Evolutionary conservation across 2,797 vertebrate genomes (phyloP).

Genomic region (Melanotaenia parkinsoni): DNA sequence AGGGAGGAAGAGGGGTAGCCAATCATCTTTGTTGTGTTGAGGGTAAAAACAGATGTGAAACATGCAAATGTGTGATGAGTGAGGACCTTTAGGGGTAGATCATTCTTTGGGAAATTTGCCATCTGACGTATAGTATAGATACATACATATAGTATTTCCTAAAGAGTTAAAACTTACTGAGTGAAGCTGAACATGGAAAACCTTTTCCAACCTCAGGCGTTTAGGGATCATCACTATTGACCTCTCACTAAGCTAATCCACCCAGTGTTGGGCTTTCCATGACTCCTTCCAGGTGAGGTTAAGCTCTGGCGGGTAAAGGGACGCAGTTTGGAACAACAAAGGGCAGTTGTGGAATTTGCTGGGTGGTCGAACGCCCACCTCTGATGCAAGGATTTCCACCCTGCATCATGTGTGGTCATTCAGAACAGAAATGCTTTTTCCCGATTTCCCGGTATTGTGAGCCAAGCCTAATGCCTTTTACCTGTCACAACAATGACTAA

Average conservation of each 20-base stretch:
- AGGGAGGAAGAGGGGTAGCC: constrained; percentile 9
- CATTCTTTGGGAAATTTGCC: background rate
- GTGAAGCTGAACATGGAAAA: background rate
- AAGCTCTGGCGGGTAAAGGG: background rate
- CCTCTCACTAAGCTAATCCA: background rate
- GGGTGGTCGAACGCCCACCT: background rate
- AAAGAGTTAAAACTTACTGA: background rate
- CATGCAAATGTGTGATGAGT: constrained; percentile 46
- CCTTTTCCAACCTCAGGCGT: background rate
- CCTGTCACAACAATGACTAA: background rate
- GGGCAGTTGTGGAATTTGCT: constrained; percentile 6
- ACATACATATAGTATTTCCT: too few species aligned
- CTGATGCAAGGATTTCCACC: background rate
- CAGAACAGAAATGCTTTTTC: constrained; percentile 12
- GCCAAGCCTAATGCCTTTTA: background rate
- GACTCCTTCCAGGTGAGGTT: background rate
- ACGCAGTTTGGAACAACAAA: background rate
- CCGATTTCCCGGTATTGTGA: background rate
- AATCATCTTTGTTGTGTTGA: constrained; percentile 45
- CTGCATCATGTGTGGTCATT: constrained; percentile 8
- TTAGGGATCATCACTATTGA: background rate
- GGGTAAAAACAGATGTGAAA: constrained; percentile 3
- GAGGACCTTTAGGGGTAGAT: constrained; percentile 1
- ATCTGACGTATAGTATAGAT: background rate
- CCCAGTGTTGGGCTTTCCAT: background rate